A percentile compares a stretch with the other conserved stretches of the same genome.
These are phyloP conservation scores for Euglossa dilemma DNA, from an alignment of 1,140 invertebrate species.

Conservation along the genomic window DNA sequence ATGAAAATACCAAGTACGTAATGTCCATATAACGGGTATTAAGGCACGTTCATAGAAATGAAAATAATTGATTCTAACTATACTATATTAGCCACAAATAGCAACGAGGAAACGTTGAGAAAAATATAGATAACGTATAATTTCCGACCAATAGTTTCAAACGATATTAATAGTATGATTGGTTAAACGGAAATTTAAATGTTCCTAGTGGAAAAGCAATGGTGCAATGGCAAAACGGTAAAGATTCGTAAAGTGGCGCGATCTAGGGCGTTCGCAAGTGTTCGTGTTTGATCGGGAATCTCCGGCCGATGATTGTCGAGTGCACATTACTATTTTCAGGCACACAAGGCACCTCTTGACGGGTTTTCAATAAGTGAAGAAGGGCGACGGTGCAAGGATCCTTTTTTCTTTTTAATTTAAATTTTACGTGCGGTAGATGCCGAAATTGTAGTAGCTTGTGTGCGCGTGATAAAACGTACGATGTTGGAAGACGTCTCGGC, in stretches of 20 bases:
- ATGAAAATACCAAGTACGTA: neutral
- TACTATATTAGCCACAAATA: neutral
- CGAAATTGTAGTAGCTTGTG: constrained; percentile 58
- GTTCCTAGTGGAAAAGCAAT: constrained; percentile 13
- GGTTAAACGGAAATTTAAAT: neutral
- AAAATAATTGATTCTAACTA: neutral
- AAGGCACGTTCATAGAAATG: constrained; percentile 12
- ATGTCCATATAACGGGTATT: neutral
- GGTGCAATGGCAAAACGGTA: neutral
- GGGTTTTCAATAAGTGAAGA: constrained; percentile 76
- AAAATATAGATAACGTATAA: neutral
- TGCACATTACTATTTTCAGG: constrained; percentile 78
- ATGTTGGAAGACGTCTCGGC: constrained; percentile 67
- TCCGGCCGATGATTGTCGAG: constrained; percentile 74
- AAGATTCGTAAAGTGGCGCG: constrained; percentile 61
- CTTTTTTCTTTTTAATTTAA: constrained; percentile 66
- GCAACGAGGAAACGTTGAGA: neutral
- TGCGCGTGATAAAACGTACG: constrained; percentile 50
- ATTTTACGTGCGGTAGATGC: constrained; percentile 49
- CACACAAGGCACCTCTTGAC: constrained; percentile 77
- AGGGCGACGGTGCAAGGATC: constrained; percentile 68
- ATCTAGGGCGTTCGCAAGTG: constrained; percentile 50
- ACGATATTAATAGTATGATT: neutral
- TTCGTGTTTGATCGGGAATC: constrained; percentile 61
- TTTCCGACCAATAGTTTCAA: neutral